Percentiles rank a stretch among this genome's conserved stretches.
These are phyloP conservation scores for Bufo gargarizans DNA, from an alignment of 2,113 vertebrate species.

Conservation along the genomic window DNA sequence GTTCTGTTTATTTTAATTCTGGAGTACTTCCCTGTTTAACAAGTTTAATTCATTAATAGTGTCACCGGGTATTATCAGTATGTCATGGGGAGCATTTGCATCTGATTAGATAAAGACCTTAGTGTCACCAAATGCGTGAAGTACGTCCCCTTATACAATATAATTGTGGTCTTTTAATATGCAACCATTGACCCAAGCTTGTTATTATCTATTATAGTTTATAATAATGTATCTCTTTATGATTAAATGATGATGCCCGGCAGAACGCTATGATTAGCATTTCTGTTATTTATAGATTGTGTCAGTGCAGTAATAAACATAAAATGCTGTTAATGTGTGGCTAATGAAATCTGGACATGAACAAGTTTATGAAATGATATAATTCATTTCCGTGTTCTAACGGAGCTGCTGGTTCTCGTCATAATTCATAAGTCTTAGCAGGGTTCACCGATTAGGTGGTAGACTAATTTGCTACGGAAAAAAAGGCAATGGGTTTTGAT, in stretches of 20 bases:
- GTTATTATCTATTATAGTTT: constrained; percentile 95
- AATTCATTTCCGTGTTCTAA: constrained; percentile 93
- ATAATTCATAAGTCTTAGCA: constrained; percentile 93
- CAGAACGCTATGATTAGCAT: constrained; percentile 88
- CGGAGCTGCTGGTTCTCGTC: constrained; percentile 82
- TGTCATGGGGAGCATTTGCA: constrained; percentile 85
- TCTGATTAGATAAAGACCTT: constrained; percentile 82
- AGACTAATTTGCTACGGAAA: constrained; percentile 88
- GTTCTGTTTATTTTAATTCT: constrained; percentile 84
- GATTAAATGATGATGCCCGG: constrained; percentile 87
- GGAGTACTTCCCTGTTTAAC: constrained; percentile 83
- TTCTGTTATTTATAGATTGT: constrained; percentile 98
- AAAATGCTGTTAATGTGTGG: constrained; percentile 95
- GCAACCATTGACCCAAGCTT: constrained; percentile 90
- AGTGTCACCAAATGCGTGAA: constrained; percentile 82
- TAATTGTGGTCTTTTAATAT: constrained; percentile 95
- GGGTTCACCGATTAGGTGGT: constrained; percentile 91
- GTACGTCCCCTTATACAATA: constrained; percentile 87
- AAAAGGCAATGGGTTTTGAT: constrained; percentile 88
- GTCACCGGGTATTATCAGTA: constrained; percentile 80
- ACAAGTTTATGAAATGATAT: constrained; percentile 98
- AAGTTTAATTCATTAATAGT: constrained; percentile 86
- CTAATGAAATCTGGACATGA: constrained; percentile 99
- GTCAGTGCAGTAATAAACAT: constrained; percentile 97
- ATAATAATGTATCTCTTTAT: constrained; percentile 96